phyloP scores from a whole-genome alignment of 2,888 invertebrate species.

The Graphium colonna region DNA sequence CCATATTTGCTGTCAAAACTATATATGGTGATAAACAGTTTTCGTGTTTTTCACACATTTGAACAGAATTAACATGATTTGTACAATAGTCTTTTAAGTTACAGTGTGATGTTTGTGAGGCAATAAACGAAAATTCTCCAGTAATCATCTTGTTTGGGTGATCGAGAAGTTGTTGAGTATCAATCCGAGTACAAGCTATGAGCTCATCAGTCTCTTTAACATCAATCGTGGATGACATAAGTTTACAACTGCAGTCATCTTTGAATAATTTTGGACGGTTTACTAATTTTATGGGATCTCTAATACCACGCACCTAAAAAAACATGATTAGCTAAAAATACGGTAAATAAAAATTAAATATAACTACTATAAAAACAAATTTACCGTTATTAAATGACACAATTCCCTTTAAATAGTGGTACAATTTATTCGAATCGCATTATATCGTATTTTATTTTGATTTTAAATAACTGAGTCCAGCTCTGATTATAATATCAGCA shows the following conservation, averaged over 20 bases:
- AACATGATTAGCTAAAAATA: too few relatives aligned
- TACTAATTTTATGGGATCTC: constrained; percentile 23
- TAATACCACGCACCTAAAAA: constrained; percentile 53
- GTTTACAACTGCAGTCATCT: constrained; percentile 45
- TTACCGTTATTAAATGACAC: background rate
- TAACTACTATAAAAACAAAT: background rate
- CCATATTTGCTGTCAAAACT: constrained; percentile 61
- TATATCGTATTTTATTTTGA: background rate
- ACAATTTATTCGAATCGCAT: background rate
- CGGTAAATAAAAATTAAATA: background rate
- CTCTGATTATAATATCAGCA: background rate
- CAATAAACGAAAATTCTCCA: constrained; percentile 59
- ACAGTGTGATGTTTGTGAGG: constrained; percentile 37
- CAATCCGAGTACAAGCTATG: constrained; percentile 58
- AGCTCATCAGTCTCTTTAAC: constrained; percentile 44
- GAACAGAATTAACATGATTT: constrained; percentile 59
- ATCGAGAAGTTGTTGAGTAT: constrained; percentile 46
- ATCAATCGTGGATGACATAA: constrained; percentile 32
- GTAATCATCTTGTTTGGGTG: constrained; percentile 43
- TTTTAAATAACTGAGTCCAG: background rate
- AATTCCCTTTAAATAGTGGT: background rate
- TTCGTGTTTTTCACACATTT: constrained; percentile 36
- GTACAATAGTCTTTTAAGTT: constrained; percentile 51
- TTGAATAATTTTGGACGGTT: constrained; percentile 43
- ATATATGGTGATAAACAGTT: constrained; percentile 44